Conservation (phyloP, 2,113 vertebrate species). For the Sakesphorus luctuosus region DNA sequence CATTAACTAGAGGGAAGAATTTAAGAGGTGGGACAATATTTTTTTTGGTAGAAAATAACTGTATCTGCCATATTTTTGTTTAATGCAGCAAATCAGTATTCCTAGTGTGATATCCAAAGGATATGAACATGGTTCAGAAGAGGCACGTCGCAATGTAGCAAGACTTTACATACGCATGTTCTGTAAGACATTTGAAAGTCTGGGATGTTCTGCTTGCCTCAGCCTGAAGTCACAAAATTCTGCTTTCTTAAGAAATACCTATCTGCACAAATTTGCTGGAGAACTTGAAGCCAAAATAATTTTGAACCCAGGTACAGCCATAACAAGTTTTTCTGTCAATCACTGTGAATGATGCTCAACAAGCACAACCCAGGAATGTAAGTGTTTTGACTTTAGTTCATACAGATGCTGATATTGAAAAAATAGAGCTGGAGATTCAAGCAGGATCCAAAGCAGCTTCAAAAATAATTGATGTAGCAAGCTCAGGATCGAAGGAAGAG, state of each 20-base stretch:
- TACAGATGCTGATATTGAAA: constrained; percentile 75
- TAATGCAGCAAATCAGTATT: constrained; percentile 54
- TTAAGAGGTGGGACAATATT: not conserved
- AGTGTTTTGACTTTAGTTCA: constrained; percentile 4
- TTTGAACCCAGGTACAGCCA: constrained; percentile 76
- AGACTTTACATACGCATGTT: not conserved
- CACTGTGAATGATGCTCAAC: not conserved
- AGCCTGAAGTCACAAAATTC: constrained; percentile 66
- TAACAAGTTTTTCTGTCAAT: not conserved
- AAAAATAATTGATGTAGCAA: constrained; percentile 73
- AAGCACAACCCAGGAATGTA: not conserved
- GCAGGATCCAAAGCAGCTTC: constrained; percentile 79
- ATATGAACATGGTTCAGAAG: not conserved
- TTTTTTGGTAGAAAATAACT: not conserved
- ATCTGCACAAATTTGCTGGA: constrained; percentile 75
- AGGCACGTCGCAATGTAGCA: not conserved
- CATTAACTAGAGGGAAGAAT: not conserved
- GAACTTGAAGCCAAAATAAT: constrained; percentile 69
- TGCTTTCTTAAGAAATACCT: constrained; percentile 58
- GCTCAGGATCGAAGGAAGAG: constrained; percentile 25
- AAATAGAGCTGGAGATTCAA: constrained; percentile 82
- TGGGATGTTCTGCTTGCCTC: constrained; percentile 76
- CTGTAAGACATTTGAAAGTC: constrained; percentile 58
- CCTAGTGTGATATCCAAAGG: constrained; percentile 54
- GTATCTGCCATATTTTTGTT: not conserved